Conservation (phyloP, 2,888 invertebrate species). For the Scaptomyza caliginosa region DNA sequence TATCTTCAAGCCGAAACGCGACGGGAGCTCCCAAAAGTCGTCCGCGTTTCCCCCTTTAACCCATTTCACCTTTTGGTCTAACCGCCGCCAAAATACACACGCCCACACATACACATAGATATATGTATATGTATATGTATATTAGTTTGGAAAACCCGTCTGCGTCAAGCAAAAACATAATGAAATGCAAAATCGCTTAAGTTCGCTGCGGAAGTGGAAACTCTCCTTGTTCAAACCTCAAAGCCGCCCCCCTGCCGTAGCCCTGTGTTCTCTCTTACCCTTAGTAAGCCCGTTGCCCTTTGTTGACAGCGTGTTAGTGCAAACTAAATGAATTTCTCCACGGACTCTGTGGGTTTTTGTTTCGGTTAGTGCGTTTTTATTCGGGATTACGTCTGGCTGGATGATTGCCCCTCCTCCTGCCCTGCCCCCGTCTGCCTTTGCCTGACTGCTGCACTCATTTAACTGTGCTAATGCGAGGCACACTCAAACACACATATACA, state of each 20-base stretch:
- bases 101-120: slow-evolving; percentile 6
- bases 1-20: slow-evolving; percentile 61
- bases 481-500: slow-evolving; percentile 24
- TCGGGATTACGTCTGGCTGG: slow-evolving; percentile 52
- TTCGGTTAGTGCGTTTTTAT: slow-evolving; percentile 55
- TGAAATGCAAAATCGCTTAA: slow-evolving; percentile 79
- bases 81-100: slow-evolving; percentile 35
- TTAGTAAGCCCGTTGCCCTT: slow-evolving; percentile 18
- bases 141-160: slow-evolving; percentile 27
- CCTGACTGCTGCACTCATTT: slow-evolving; percentile 53
- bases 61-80: slow-evolving; percentile 25
- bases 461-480: slow-evolving; percentile 57
- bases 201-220: slow-evolving; percentile 52
- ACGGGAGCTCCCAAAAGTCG: slow-evolving; percentile 33
- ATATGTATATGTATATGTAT: background rate
- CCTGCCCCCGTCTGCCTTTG: background rate
- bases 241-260: slow-evolving; percentile 1
- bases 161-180: slow-evolving; percentile 60
- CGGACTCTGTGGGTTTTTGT: slow-evolving; percentile 72
- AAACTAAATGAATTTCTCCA: slow-evolving; percentile 82
- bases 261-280: background rate
- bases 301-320: slow-evolving; percentile 81
- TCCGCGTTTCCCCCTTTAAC: slow-evolving; percentile 11
- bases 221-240: background rate
- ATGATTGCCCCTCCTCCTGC: slow-evolving; percentile 11